Evolutionary conservation across 2,888 invertebrate species (phyloP).

Genomic region (Neria commutata): DNA sequence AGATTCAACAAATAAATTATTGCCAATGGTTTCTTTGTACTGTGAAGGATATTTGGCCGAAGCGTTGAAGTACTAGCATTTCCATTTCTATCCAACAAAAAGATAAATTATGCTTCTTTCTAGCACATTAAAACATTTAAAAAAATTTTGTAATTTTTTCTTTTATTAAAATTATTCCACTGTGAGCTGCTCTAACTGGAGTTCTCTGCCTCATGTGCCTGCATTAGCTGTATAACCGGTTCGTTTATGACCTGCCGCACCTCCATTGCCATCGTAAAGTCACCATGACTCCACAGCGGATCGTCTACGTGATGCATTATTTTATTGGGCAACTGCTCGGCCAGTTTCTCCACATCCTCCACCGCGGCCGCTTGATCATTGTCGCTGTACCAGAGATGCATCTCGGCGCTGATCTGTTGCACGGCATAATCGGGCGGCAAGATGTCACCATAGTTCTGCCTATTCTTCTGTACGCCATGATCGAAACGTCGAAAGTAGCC

Average conservation of each 20-base stretch:
- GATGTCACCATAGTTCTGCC: slow-evolving; percentile 36
- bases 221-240: slow-evolving; percentile 42
- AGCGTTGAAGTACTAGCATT: too few species aligned
- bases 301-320: slow-evolving; percentile 39
- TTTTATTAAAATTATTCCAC: not conserved
- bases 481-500: slow-evolving; percentile 47
- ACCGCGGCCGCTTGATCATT: slow-evolving; percentile 47
- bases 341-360: slow-evolving; percentile 40
- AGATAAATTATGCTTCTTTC: too few species aligned
- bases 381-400: slow-evolving; percentile 48
- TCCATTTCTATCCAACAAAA: too few species aligned
- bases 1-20: too few species aligned
- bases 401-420: slow-evolving; percentile 35
- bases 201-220: slow-evolving; percentile 36
- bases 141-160: not conserved
- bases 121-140: not conserved
- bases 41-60: not conserved
- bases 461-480: slow-evolving; percentile 39
- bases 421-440: slow-evolving; percentile 46
- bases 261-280: slow-evolving; percentile 36
- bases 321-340: slow-evolving; percentile 37
- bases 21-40: not conserved
- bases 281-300: slow-evolving; percentile 41
- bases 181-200: not conserved
- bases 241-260: slow-evolving; percentile 41